A percentile compares a stretch with the other conserved stretches of the same genome.
Conservation (phyloP, 1,140 invertebrate genomes). For the Macrobrachium nipponense region DNA sequence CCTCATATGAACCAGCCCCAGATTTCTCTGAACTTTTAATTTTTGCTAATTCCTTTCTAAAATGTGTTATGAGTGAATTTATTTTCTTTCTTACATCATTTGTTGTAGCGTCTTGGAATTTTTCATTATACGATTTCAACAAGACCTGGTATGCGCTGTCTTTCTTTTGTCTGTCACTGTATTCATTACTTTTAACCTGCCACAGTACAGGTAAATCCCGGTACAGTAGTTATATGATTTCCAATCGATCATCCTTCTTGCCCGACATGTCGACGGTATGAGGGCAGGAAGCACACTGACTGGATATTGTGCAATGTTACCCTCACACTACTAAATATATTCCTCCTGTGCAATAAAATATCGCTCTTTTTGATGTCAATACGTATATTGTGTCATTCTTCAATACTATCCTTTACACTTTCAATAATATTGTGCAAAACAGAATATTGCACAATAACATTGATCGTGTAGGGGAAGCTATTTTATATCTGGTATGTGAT, state of each 20-base stretch:
- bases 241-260: slow-evolving; percentile 24
- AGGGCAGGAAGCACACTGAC: slow-evolving; percentile 23
- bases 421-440: no score
- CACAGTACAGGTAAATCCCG: slow-evolving; percentile 34
- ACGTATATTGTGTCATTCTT: slow-evolving; percentile 3
- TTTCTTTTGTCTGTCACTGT: no score
- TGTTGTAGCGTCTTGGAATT: background rate
- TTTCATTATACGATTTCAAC: slow-evolving; percentile 36
- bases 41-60: no score
- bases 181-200: no score
- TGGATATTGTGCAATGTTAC: slow-evolving; percentile 23
- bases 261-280: slow-evolving; percentile 16
- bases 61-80: background rate
- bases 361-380: background rate
- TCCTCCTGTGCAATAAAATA: slow-evolving; percentile 16
- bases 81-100: slow-evolving; percentile 21
- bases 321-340: background rate
- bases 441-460: slow-evolving; percentile 7
- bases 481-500: no score
- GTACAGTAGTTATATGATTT: slow-evolving; percentile 2
- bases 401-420: background rate
- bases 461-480: background rate
- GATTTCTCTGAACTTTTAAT: background rate
- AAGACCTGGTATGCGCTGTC: slow-evolving; percentile 19
- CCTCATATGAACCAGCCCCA: slow-evolving; percentile 1